These are phyloP conservation scores for Pelecanus crispus DNA, from an alignment of 2,113 vertebrate genomes.

Conservation along the genomic window DNA sequence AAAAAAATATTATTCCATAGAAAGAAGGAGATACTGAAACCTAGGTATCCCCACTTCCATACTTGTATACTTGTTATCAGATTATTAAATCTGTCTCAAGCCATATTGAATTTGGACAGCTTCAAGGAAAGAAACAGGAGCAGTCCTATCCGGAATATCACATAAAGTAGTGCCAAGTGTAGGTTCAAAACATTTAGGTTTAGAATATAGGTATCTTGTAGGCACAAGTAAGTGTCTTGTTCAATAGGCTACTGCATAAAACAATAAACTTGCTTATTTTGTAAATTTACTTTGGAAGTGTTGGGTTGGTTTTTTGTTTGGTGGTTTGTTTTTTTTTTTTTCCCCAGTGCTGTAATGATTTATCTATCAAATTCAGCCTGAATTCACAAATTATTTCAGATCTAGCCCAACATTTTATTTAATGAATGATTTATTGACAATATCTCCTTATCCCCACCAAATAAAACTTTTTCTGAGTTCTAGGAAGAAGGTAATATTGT, in stretches of 20 bases:
- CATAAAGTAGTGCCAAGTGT: not conserved
- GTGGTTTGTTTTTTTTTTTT: not conserved
- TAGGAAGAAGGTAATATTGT: not conserved
- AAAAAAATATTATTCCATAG: not conserved
- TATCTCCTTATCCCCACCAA: not conserved
- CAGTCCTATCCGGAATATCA: accelerated
- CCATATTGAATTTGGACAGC: not conserved
- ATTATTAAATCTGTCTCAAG: not conserved
- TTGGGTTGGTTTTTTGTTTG: not conserved
- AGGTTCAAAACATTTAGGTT: not conserved
- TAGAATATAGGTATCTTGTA: not conserved
- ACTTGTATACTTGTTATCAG: not conserved
- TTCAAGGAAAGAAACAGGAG: not conserved
- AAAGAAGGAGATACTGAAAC: not conserved
- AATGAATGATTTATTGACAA: not conserved
- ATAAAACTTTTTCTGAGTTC: not conserved
- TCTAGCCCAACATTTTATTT: not conserved
- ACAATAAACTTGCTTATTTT: not conserved
- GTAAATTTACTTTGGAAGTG: not conserved
- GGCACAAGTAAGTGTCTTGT: not conserved
- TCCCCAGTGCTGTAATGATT: not conserved
- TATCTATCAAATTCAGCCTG: not conserved
- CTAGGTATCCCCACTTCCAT: not conserved
- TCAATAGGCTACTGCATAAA: not conserved
- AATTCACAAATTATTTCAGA: not conserved